phyloP scores from a whole-genome alignment of 1,140 invertebrate genomes.

The Lucilia sericata region DNA sequence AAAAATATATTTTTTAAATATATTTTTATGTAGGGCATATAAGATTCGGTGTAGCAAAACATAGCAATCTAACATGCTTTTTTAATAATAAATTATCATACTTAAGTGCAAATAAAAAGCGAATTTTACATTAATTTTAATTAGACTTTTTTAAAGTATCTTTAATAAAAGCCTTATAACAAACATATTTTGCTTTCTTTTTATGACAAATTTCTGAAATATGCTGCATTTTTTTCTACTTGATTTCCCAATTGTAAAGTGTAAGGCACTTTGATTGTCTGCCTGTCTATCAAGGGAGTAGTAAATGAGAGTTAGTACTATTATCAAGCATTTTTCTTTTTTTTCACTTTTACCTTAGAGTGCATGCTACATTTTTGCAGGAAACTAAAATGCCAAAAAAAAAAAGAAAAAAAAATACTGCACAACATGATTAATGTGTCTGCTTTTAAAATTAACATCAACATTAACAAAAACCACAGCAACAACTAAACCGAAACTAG shows the following conservation, averaged over 20 bases:
- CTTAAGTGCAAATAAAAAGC: no score
- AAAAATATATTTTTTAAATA: no score
- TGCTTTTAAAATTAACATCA: conserved; percentile 30
- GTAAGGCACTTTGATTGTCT: conserved; percentile 9
- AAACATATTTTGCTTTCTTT: no score
- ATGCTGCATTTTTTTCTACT: background rate
- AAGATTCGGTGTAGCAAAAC: no score
- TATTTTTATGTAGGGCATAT: no score
- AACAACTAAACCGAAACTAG: conserved; percentile 9
- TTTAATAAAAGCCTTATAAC: no score
- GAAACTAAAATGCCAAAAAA: background rate
- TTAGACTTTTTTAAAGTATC: no score
- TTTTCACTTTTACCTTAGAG: background rate
- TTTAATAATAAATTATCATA: no score
- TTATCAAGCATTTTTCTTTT: background rate
- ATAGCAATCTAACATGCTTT: no score
- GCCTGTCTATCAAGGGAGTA: background rate
- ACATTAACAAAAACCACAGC: conserved; percentile 4
- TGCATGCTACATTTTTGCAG: background rate
- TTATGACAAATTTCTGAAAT: background rate
- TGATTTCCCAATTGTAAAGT: conserved; percentile 40
- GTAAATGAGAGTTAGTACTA: background rate
- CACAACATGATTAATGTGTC: conserved; percentile 41
- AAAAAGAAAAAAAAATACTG: background rate
- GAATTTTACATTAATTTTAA: no score